Percentiles rank a stretch among this genome's conserved stretches.
phyloP scores from a whole-genome alignment of 2,113 vertebrate species.

The Anarhynchus alexandrinus region DNA sequence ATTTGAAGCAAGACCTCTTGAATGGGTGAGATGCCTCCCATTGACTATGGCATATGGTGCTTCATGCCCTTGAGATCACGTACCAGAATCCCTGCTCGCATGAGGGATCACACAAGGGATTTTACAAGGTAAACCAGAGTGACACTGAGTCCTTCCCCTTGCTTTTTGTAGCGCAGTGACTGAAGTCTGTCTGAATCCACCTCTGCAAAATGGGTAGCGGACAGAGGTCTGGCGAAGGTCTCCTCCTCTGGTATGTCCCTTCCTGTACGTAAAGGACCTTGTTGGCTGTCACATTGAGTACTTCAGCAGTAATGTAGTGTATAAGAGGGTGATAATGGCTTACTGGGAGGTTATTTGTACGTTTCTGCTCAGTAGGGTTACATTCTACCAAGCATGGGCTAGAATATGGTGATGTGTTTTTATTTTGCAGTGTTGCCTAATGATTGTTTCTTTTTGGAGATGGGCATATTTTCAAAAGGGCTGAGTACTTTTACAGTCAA shows the following conservation, averaged over 20 bases:
- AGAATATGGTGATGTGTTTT: accelerated
- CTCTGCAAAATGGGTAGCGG: neutral
- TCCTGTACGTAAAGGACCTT: neutral
- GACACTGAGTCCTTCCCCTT: accelerated
- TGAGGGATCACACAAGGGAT: accelerated
- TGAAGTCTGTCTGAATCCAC: neutral
- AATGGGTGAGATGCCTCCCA: neutral
- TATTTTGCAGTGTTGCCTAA: neutral
- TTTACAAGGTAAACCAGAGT: neutral
- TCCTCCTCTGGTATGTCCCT: neutral
- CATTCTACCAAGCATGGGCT: accelerated
- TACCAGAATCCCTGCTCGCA: neutral
- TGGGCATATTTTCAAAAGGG: neutral
- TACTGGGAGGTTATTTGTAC: neutral
- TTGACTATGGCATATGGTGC: accelerated
- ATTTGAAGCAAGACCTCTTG: neutral
- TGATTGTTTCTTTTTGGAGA: neutral
- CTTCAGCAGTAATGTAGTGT: neutral
- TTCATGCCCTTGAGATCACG: neutral
- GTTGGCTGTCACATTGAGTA: accelerated
- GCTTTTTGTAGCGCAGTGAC: too few relatives aligned
- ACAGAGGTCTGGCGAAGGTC: neutral
- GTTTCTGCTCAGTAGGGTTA: neutral
- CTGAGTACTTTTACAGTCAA: neutral
- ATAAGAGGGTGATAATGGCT: neutral